Percentiles rank a stretch among this genome's conserved stretches.
Evolutionary conservation across 2,888 invertebrate species (phyloP).

Genomic region (Chrysotoxum bicinctum): DNA sequence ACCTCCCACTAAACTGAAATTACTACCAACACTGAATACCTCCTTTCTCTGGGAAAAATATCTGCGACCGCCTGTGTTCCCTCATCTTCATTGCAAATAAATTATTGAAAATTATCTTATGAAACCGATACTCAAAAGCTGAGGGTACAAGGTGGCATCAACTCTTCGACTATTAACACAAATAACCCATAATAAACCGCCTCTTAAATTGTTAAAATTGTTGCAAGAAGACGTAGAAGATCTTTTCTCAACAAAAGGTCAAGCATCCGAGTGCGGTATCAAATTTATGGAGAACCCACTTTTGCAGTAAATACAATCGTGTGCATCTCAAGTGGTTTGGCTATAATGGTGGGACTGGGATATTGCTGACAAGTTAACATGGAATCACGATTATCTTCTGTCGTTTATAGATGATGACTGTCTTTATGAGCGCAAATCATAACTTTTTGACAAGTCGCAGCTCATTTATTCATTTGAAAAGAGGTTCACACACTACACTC

Average conservation of each 20-base stretch:
- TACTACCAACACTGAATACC: no score
- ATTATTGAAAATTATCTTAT: slow-evolving; percentile 52
- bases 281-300: background rate
- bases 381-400: slow-evolving; percentile 56
- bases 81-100: slow-evolving; percentile 36
- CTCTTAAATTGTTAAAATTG: slow-evolving; percentile 36
- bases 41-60: no score
- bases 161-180: slow-evolving; percentile 52
- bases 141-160: background rate
- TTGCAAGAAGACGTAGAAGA: slow-evolving; percentile 1
- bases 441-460: slow-evolving; percentile 47
- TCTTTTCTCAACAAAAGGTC: slow-evolving; percentile 37
- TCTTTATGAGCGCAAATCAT: slow-evolving; percentile 32
- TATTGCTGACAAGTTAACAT: slow-evolving; percentile 47
- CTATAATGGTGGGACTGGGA: background rate
- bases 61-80: background rate
- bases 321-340: slow-evolving; percentile 49
- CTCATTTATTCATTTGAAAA: background rate
- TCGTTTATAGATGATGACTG: slow-evolving; percentile 25
- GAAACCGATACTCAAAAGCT: slow-evolving; percentile 1
- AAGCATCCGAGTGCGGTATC: slow-evolving; percentile 41
- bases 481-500: slow-evolving; percentile 21
- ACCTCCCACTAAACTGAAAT: no score
- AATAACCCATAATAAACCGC: slow-evolving; percentile 59
- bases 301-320: slow-evolving; percentile 42